These are phyloP conservation scores for Acestrorhynchus altus DNA, from an alignment of 2,797 vertebrate species.

Conservation along the genomic window DNA sequence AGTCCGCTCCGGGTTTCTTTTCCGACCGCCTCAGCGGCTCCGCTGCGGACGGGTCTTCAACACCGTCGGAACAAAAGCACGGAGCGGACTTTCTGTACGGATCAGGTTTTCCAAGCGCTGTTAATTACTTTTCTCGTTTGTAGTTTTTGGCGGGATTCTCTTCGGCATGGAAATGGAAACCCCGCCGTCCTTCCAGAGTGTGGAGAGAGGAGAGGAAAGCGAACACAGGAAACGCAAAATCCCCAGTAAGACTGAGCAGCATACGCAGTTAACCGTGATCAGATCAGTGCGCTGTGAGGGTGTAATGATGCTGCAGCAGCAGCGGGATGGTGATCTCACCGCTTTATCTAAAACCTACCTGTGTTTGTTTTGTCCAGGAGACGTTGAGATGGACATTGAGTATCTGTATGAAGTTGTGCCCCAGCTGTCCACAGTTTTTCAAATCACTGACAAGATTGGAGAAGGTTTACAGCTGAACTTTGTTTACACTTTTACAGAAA, in stretches of 20 bases:
- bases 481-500: neutral
- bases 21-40: too few species aligned
- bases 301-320: too few species aligned
- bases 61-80: too few species aligned
- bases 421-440: constrained; percentile 88
- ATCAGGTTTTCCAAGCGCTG: too few species aligned
- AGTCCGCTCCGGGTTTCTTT: too few species aligned
- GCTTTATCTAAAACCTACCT: too few species aligned
- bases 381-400: constrained; percentile 87
- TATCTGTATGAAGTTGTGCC: constrained; percentile 90
- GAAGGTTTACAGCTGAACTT: constrained; percentile 81
- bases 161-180: constrained; percentile 25
- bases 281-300: too few species aligned
- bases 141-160: neutral
- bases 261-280: too few species aligned
- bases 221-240: constrained; percentile 35
- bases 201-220: constrained; percentile 16
- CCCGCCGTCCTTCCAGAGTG: neutral
- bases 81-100: too few species aligned
- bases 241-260: constrained; percentile 46
- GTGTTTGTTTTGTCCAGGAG: constrained; percentile 63
- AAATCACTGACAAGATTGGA: constrained; percentile 92
- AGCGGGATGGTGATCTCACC: too few species aligned
- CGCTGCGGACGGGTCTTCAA: too few species aligned
- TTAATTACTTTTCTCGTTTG: too few species aligned